A percentile compares a stretch with the other conserved stretches of the same genome.
Evolutionary conservation across 2,888 invertebrate genomes (phyloP).

Genomic region (Invenusta paracnida): DNA sequence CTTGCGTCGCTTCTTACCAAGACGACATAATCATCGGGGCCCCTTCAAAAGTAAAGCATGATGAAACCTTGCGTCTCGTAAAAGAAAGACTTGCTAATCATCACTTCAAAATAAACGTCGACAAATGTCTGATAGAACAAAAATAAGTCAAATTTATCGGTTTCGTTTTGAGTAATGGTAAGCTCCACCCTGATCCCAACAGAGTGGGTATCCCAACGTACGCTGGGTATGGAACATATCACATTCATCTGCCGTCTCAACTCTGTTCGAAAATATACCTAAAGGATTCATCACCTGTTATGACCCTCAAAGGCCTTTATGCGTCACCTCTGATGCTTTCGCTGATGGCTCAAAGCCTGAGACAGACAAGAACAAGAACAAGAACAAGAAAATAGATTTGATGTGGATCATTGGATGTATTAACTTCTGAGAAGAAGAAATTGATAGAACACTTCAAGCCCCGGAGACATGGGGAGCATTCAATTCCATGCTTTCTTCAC

Average conservation of each 20-base stretch:
- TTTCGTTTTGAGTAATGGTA: neutral
- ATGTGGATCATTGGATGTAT: no score
- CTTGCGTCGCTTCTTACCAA: conserved; percentile 39
- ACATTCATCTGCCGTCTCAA: neutral
- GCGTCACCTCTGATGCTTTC: neutral
- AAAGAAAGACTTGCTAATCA: conserved; percentile 29
- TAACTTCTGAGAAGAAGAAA: no score
- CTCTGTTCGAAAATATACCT: neutral
- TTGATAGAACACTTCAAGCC: neutral
- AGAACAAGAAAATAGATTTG: no score
- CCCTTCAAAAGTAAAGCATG: conserved; percentile 12
- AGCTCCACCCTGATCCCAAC: neutral
- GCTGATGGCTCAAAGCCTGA: no score
- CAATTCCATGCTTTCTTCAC: neutral
- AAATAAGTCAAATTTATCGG: neutral
- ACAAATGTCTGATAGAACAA: neutral
- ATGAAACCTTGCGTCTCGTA: conserved; percentile 34
- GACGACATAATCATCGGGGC: conserved; percentile 36
- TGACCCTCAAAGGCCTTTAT: neutral
- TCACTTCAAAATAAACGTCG: neutral
- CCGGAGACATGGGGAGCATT: conserved; percentile 34
- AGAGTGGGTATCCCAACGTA: neutral
- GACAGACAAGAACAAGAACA: no score
- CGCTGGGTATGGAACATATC: neutral
- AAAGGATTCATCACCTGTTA: conserved; percentile 3